Conservation (phyloP, 2,113 vertebrate species). For the Maccullochella peelii region DNA sequence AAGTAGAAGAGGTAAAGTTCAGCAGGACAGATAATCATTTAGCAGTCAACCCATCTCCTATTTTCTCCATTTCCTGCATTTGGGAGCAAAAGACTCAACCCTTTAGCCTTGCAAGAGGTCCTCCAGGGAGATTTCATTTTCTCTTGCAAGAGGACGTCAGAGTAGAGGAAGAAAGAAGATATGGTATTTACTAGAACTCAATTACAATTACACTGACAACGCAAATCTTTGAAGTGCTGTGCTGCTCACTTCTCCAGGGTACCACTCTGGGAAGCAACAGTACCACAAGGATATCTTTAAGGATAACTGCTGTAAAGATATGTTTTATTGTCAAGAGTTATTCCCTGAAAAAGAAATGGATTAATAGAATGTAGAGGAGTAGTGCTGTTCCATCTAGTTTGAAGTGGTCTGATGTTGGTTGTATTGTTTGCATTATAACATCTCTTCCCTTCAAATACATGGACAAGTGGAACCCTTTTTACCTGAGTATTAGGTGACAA, state of each 20-base stretch:
- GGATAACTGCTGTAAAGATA: constrained; percentile 17
- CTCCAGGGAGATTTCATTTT: constrained; percentile 55
- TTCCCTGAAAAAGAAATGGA: constrained; percentile 5
- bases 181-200: constrained; percentile 60
- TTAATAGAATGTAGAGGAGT: background rate
- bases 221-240: constrained; percentile 50
- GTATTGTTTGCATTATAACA: background rate
- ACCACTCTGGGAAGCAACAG: constrained; percentile 31
- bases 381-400: background rate
- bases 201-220: constrained; percentile 59
- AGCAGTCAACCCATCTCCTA: constrained; percentile 12
- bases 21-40: constrained; percentile 43
- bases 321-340: constrained; percentile 18
- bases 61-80: constrained; percentile 45
- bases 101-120: constrained; percentile 45
- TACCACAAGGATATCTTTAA: constrained; percentile 13
- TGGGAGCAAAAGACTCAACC: constrained; percentile 42
- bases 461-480: background rate
- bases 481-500: background rate
- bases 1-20: background rate
- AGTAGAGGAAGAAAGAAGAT: constrained; percentile 39
- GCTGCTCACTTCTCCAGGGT: constrained; percentile 42
- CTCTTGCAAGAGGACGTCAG: constrained; percentile 36
- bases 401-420: background rate
- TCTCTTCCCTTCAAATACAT: background rate